Conservation (phyloP, 2,797 vertebrate species). For the Pantherophis alleghaniensis region DNA sequence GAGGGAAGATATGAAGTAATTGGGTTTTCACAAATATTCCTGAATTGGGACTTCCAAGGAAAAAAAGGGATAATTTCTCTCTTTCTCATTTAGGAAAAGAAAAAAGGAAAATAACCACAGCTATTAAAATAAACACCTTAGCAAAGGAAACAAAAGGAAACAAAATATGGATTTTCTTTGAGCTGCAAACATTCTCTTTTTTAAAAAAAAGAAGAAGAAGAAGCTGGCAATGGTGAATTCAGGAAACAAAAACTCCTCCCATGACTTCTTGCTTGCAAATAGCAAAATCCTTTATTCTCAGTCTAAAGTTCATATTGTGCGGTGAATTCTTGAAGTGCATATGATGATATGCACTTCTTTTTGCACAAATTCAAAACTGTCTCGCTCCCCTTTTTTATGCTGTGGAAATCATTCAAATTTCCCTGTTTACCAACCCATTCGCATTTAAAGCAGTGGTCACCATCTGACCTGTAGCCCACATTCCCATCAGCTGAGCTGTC, state of each 20-base stretch:
- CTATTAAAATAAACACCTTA: constrained; percentile 38
- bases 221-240: neutral
- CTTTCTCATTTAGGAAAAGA: constrained; percentile 45
- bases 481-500: neutral
- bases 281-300: neutral
- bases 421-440: neutral
- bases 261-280: neutral
- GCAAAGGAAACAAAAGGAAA: constrained; percentile 36
- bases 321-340: neutral
- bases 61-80: constrained; percentile 36
- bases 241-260: neutral
- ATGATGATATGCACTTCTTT: neutral
- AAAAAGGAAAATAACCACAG: constrained; percentile 41
- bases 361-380: neutral
- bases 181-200: neutral
- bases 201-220: neutral
- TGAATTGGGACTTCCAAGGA: constrained; percentile 54
- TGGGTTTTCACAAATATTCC: constrained; percentile 55
- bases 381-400: neutral
- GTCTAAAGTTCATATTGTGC: neutral
- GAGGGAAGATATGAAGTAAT: constrained; percentile 58
- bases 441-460: neutral
- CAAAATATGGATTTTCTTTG: constrained; percentile 43
- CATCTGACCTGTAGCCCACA: neutral
- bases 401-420: neutral